Conservation (phyloP, 2,888 invertebrate species). For the Chrysodeixis includens region DNA sequence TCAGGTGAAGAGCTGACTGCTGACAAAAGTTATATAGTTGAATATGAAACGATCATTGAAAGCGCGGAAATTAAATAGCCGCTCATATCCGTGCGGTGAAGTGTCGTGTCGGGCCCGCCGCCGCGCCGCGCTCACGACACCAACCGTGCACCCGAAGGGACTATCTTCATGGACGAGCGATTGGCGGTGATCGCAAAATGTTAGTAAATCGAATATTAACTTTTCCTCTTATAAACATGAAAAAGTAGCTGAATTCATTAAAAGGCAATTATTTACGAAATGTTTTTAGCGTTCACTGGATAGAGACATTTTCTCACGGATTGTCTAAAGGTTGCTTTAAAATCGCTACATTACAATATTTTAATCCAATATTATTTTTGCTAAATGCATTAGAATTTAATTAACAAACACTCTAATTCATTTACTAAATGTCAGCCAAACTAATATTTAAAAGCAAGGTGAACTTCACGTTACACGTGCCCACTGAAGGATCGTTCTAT, state of each 20-base stretch:
- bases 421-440: not conserved
- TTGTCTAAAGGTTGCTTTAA: too few species aligned
- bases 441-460: not conserved
- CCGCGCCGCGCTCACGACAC: constrained; percentile 30
- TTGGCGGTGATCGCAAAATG: constrained; percentile 28
- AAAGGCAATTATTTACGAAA: too few species aligned
- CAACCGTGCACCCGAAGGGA: constrained; percentile 12
- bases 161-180: constrained; percentile 24
- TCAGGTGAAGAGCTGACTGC: constrained; percentile 60
- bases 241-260: not conserved
- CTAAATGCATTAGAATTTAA: too few species aligned
- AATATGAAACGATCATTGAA: constrained; percentile 82
- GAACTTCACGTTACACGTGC: not conserved
- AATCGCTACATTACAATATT: too few species aligned
- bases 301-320: too few species aligned
- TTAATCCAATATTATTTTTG: too few species aligned
- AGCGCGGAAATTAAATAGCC: constrained; percentile 87
- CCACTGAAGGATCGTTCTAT: constrained; percentile 1
- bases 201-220: constrained; percentile 20
- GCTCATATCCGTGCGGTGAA: constrained; percentile 82
- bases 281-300: too few species aligned
- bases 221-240: not conserved
- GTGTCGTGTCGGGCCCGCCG: constrained; percentile 66
- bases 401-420: not conserved
- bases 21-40: constrained; percentile 71